Base-by-base conservation (phyloP, 37 sponge, comb jelly and placozoan species). In the Bolinopsis microptera region DNA sequence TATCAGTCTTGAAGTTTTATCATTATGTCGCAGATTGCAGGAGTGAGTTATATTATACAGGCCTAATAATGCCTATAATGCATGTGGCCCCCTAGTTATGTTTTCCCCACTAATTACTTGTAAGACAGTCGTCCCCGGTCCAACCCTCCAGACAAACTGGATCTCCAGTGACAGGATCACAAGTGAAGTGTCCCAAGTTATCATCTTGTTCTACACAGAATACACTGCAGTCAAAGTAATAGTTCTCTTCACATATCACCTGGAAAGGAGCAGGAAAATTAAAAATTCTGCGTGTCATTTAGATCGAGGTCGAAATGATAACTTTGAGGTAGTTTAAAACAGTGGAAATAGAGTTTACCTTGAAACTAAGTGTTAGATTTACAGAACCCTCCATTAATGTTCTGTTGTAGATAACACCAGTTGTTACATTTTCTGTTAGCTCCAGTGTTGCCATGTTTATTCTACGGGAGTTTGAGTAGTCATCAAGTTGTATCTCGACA, bases 241-340 rank as follows among this genome's bases (percentile, higher is more conserved):
- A 72, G 75, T 72, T n/a, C 31, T 72, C 75, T 28, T 72, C 75
- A 72, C 75, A 72, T 5, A 72, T 72, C 75, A 72, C 75, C 75
- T 72, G n/a, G n/a, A n/a, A n/a, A 67, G 13, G 68, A 67, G 68
- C 18, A 21, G 68, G 13, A 21, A 67, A 67, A 67, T 13, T 67
- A 21, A 22, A 67, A 67, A 67, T 67, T 22, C 68, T 67, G 68
- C 13, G 68, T 13, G 18, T 67, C 13, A 67, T 21, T 21, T 67
- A 21, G 68, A 22, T 67, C 18, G 68, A 22, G 13, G 13, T 13
- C 18, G 13, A 67, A n/a, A n/a, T n/a, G n/a, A n/a, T n/a, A n/a
- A n/a, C n/a, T n/a, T n/a, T n/a, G n/a, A n/a, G n/a, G n/a, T n/a
- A n/a, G n/a, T n/a, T n/a, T n/a, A n/a, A n/a, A n/a, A n/a, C n/a